Evolutionary conservation across 2,113 vertebrate species (phyloP), one percentile per base, ranked within the genome.

Genomic region (Lycaon pictus): DNA sequence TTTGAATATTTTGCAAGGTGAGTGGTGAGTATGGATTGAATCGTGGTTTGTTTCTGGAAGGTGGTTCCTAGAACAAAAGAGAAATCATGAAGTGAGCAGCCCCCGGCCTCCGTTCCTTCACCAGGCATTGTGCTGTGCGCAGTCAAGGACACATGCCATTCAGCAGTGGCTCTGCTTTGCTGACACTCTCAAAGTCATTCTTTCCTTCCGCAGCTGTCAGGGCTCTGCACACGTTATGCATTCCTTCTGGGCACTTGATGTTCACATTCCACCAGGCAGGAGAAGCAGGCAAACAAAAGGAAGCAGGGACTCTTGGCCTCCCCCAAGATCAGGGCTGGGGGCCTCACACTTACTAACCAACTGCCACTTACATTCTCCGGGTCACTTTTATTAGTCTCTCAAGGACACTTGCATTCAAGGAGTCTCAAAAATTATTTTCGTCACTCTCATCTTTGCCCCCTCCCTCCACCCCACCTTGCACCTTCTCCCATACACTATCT

Each of bases 301-400:
- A 17, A 12, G 2, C 15, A 32, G 93, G 83, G 89, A 51, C 53
- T 83, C 58, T 27, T 67, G 35, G 63, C 60, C 51, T 95, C 92
- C 23, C 8, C 8, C 15, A 83, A 92, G 96, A 58, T 62, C 48
- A 77, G 72, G 96, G 94, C 90, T 88, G 8, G 23, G 37, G 25
- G 15, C 35, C 35, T 89, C 20, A 2, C 56, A 25, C 0, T 0
- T 58, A 20, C 29, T 97, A 97, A 71, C 29, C 0, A 88, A 65
- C 48, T 71, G 17, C n/a, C 1, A 9, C 82, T 53, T 95, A 7
- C 12, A 16, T 65, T 74, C 71, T 37, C 88, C 1, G 16, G 5
- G 5, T 84, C 95, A 79, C 72, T 48, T 97, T 81, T 94, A 27
- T 91, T 97, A 77, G 83, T 65, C 76, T 96, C 88, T 51, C 90